phyloP scores from a whole-genome alignment of 1,140 invertebrate genomes.

The Saxidomus purpurata region DNA sequence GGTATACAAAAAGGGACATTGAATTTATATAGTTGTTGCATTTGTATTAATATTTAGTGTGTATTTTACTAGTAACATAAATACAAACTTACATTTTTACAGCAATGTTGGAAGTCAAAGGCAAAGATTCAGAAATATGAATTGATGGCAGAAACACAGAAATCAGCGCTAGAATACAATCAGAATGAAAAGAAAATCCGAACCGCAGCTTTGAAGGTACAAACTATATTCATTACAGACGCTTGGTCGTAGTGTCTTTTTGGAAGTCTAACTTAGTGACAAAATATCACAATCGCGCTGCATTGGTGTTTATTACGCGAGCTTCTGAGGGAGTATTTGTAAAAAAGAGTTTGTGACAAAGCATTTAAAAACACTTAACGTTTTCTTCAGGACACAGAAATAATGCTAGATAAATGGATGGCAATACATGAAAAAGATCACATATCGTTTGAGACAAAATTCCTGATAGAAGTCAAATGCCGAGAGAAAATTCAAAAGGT shows the following conservation, averaged over 20 bases:
- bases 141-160: background rate
- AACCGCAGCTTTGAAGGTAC: background rate
- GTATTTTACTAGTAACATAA: too few species aligned
- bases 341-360: background rate
- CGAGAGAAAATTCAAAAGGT: conserved; percentile 3
- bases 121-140: background rate
- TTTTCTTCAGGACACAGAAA: background rate
- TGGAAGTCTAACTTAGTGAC: background rate
- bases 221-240: background rate
- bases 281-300: background rate
- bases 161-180: background rate
- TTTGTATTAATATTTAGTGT: too few species aligned
- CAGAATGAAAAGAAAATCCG: background rate
- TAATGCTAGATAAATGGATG: background rate
- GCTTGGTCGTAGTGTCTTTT: background rate
- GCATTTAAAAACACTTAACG: too few species aligned
- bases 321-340: background rate
- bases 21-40: too few species aligned
- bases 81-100: background rate
- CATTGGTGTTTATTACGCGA: too few species aligned
- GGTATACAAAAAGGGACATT: too few species aligned
- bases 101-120: background rate
- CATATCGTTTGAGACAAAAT: background rate
- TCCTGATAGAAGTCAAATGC: background rate
- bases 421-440: background rate